Base-by-base conservation (phyloP, 1,140 invertebrate species). In the Xylocopa sonorina region DNA sequence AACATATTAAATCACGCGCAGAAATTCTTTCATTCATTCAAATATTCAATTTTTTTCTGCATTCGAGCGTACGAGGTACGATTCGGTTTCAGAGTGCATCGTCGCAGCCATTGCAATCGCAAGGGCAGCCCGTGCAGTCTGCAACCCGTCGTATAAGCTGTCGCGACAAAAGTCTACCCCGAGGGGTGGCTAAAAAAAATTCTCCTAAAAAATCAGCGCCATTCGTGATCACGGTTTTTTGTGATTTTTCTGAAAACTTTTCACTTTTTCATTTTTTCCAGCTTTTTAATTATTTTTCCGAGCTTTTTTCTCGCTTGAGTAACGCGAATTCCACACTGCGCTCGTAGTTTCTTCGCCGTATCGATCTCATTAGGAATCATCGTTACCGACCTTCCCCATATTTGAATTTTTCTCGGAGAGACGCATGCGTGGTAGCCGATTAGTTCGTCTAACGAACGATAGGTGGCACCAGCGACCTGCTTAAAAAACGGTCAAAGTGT, bases 401-500 rank as follows among this genome's bases (percentile, higher is more conserved):
- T 84, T 27, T 34, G 21, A 48, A 55, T 83, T 82, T 75, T 82
- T 78, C 57, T 32, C 27, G 32, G 9, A 24, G 16, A 50, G 38
- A 73, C 81, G 87, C 85, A 81, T 87, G 88, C 84, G 82, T 83
- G n/a, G 24, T 62, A 9, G 38, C 38, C 32, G 48, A 46, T 68
- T 73, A 80, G 86, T 91, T 88, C 73, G 34, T 21, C 32, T 55
- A 34, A 60, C 21, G 10, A 18, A 53, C 83, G 71, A 83, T 29
- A 91, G 90, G 86, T 91, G 90, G 89, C 90, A 86, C 85, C 87
- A 88, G 64, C 51, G 46, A 84, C 83, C 87, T 86, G 79, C 81
- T 82, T 87, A 87, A 89, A 82, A 58, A 58, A 63, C 77, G 60
- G 90, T 58, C 66, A 85, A 91, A 88, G 77, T 90, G 81, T 90